These are phyloP conservation scores for Chloroceryle amazona DNA, from an alignment of 2,797 vertebrate species.

Conservation along the genomic window DNA sequence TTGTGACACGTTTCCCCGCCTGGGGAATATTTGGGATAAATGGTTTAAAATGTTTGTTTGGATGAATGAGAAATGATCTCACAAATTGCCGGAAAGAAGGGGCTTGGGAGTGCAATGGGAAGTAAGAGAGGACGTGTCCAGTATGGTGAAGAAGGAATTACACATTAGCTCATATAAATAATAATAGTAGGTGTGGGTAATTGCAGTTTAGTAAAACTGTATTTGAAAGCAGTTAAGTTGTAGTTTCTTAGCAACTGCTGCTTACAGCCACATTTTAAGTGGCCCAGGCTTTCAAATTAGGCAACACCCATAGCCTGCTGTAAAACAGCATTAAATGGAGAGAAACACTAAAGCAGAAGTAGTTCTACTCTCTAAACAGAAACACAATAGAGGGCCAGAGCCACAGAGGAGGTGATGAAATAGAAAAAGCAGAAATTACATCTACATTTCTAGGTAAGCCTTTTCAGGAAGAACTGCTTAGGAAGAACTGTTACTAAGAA, in stretches of 20 bases:
- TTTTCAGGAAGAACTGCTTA: not conserved
- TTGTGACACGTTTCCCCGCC: not conserved
- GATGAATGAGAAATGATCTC: not conserved
- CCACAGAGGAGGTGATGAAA: not conserved
- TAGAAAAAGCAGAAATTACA: not conserved
- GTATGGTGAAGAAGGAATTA: conserved; percentile 45
- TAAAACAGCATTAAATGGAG: not conserved
- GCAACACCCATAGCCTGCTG: not conserved
- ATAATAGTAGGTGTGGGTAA: conserved; percentile 64
- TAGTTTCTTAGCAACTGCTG: conserved; percentile 68
- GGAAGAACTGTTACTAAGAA: not conserved
- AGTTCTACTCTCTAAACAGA: not conserved
- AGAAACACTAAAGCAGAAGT: conserved; percentile 20
- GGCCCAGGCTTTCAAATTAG: conserved; percentile 31
- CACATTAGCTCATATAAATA: conserved; percentile 51
- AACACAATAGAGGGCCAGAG: not conserved
- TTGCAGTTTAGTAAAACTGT: not conserved
- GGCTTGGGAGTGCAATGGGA: not conserved
- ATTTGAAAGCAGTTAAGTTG: conserved; percentile 53
- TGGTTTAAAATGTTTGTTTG: not conserved
- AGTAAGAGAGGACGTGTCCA: conserved; percentile 8
- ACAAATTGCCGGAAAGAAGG: not conserved
- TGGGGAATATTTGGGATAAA: not conserved
- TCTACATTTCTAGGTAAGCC: not conserved
- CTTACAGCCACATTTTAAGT: conserved; percentile 15